These are phyloP conservation scores for Lucifuga dentata DNA, from an alignment of 2,113 vertebrate genomes.

Conservation along the genomic window DNA sequence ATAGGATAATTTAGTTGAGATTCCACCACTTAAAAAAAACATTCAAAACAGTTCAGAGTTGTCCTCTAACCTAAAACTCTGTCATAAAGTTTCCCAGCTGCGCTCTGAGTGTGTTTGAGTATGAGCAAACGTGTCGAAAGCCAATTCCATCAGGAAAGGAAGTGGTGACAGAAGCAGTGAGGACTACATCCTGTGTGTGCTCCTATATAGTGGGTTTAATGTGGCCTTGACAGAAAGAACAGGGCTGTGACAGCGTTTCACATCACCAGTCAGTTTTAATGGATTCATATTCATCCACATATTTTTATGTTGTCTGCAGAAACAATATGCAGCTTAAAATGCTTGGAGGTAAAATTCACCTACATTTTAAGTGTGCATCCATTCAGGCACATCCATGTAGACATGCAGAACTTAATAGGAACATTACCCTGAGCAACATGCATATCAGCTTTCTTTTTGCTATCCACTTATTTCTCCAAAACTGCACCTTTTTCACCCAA, in stretches of 20 bases:
- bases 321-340: constrained; percentile 4
- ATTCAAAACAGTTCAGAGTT: constrained; percentile 28
- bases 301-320: not conserved
- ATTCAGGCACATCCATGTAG: constrained; percentile 9
- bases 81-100: constrained; percentile 1
- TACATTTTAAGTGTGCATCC: not conserved
- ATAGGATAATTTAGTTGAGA: not conserved
- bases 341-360: not conserved
- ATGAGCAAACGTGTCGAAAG: constrained; percentile 9
- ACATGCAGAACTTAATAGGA: constrained; percentile 10
- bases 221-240: constrained; percentile 21
- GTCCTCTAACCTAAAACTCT: constrained; percentile 21
- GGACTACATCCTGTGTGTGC: constrained; percentile 24
- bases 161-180: constrained; percentile 38
- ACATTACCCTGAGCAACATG: not conserved
- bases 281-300: constrained; percentile 2
- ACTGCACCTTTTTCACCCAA: not conserved
- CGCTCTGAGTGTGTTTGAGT: not conserved
- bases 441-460: constrained; percentile 6
- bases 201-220: not conserved
- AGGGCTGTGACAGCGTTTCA: not conserved
- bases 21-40: no score
- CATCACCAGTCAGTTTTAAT: not conserved
- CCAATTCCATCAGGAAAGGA: constrained; percentile 27
- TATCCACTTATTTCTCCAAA: not conserved